Evolutionary conservation across 1,140 invertebrate species (phyloP).

Genomic region (Acromyrmex heyeri): DNA sequence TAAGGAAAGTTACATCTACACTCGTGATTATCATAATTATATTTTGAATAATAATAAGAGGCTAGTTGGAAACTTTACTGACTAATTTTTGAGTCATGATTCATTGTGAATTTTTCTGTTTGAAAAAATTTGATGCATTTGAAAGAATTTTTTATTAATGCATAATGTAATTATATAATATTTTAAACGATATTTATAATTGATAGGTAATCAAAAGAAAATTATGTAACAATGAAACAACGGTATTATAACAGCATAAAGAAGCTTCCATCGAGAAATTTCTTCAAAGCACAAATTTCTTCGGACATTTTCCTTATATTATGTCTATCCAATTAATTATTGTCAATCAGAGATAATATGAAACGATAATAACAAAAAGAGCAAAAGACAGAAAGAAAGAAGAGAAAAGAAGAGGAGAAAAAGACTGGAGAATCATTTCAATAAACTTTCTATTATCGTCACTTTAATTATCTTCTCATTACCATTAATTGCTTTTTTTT

Average conservation of each 20-base stretch:
- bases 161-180: neutral
- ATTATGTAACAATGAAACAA: neutral
- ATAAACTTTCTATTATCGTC: constrained; percentile 22
- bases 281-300: constrained; percentile 9
- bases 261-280: neutral
- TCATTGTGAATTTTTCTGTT: neutral
- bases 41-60: neutral
- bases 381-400: neutral
- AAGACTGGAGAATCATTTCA: neutral
- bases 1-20: neutral
- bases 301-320: constrained; percentile 2
- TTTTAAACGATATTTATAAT: neutral
- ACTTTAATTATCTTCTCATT: constrained; percentile 53
- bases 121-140: neutral
- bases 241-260: neutral
- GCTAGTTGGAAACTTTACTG: neutral
- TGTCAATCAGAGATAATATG: constrained; percentile 18
- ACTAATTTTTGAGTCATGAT: neutral
- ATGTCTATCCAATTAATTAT: constrained; percentile 27
- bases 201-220: neutral
- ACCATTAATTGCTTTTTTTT: constrained; percentile 48
- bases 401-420: neutral
- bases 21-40: neutral
- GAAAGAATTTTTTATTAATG: too few species aligned
- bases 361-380: neutral